Conservation (phyloP, 2,113 vertebrate species). For the Catagonus wagneri region DNA sequence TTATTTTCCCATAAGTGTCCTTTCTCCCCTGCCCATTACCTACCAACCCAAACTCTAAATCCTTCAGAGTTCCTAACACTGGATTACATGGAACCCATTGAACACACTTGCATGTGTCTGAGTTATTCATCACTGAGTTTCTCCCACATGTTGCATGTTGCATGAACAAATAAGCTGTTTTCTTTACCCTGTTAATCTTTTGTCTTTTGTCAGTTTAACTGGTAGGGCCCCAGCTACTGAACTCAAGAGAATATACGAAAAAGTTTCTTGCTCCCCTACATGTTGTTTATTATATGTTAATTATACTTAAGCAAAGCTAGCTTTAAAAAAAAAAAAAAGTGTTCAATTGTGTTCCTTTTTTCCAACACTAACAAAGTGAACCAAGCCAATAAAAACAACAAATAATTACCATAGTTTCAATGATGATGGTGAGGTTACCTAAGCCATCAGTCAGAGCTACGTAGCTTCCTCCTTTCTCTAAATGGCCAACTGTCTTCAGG, state of each 20-base stretch:
- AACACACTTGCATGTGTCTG: too few relatives aligned
- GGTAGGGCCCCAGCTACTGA: background rate
- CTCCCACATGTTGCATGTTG: background rate
- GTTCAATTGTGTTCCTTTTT: background rate
- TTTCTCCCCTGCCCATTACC: background rate
- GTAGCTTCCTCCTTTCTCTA: conserved; percentile 94
- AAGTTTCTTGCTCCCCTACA: background rate
- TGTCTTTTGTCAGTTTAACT: background rate
- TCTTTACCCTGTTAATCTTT: background rate
- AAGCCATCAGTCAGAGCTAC: conserved; percentile 94
- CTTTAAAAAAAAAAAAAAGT: background rate
- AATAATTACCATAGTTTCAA: conserved; percentile 96
- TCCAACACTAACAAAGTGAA: background rate
- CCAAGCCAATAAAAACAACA: conserved; percentile 20
- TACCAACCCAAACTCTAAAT: background rate
- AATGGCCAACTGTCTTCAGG: conserved; percentile 94
- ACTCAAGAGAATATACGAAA: background rate
- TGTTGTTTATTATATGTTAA: background rate
- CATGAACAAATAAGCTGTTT: background rate
- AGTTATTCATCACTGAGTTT: background rate
- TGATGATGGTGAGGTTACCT: conserved; percentile 95
- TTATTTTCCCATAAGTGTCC: background rate
- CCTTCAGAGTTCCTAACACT: too few relatives aligned
- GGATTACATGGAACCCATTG: too few relatives aligned
- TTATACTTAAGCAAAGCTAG: too few relatives aligned